phyloP scores from a whole-genome alignment of 2,888 invertebrate species.

The Agonopterix subpropinquella region DNA sequence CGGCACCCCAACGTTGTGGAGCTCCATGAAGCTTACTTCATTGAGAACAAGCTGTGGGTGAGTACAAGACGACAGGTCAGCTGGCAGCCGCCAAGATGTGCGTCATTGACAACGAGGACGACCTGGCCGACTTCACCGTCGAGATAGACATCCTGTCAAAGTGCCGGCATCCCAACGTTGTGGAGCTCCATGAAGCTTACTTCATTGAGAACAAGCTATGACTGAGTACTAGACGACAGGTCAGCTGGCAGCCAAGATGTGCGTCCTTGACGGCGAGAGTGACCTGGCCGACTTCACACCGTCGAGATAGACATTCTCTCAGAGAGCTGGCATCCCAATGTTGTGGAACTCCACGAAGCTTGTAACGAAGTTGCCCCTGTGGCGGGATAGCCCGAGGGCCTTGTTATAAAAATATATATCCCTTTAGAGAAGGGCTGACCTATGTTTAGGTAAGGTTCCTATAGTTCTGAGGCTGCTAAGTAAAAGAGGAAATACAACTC shows the following conservation, averaged over 20 bases:
- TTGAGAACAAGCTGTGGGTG: conserved; percentile 94
- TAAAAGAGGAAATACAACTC: too few species aligned
- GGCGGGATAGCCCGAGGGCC: too few species aligned
- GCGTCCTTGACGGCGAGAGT: conserved; percentile 97
- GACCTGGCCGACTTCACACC: conserved; percentile 98
- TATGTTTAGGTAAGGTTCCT: too few species aligned
- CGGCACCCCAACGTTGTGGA: conserved; percentile 97
- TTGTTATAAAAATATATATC: too few species aligned
- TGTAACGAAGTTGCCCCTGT: too few species aligned
- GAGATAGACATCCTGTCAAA: conserved; percentile 99
- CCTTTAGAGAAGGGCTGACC: too few species aligned
- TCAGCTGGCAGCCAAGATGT: conserved; percentile 96
- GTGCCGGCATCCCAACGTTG: conserved; percentile 95
- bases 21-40: conserved; percentile 96
- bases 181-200: conserved; percentile 96
- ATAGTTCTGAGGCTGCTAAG: too few species aligned
- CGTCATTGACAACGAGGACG: conserved; percentile 97
- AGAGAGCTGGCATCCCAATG: conserved; percentile 95
- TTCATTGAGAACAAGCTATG: conserved; percentile 94
- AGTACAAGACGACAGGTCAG: conserved; percentile 85
- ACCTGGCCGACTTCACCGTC: conserved; percentile 97
- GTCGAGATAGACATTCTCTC: conserved; percentile 99
- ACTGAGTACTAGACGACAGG: conserved; percentile 90
- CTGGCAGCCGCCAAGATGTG: conserved; percentile 98
- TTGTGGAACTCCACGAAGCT: conserved; percentile 95